Base-by-base conservation (phyloP, 2,797 vertebrate genomes). In the Sebastes glaucus region DNA sequence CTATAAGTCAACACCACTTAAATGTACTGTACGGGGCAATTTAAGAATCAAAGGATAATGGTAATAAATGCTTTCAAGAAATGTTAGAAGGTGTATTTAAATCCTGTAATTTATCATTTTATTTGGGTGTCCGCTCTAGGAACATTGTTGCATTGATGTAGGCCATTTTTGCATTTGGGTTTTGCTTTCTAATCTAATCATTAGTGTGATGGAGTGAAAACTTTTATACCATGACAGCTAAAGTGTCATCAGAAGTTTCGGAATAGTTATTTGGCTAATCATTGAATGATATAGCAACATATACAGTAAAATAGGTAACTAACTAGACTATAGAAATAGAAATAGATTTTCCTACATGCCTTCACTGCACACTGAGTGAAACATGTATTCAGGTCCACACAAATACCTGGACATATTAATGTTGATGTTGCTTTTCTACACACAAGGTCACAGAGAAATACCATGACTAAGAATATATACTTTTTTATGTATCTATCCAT, bases 1-100 rank as follows among this genome's bases (percentile, higher is more conserved):
- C 42, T 46, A 16, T 46, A 81, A 91, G 85, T 78, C 88, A 78
- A 72, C 65, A 80, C 53, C 32, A 69, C 23, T 52, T 71, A 67
- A 77, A 25, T 59, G 30, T 59, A 13, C 22, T 42, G 28, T 74
- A 27, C 30, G 11, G 28, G 35, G 60, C 7, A n/a, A 73, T 64
- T 64, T 30, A 30, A 38, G 20, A 72, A 52, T 63, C 30, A 38
- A 52, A 59, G 55, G 42, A 80, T 52, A 11, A 38, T 65, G 18
- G 20, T 22, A 62, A 53, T 42, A 46, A 57, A 60, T 57, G 8
- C 32, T 70, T 72, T 8, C 4, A 70, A 22, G 32, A 35, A 30
- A 55, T 64, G 11, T 61, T 32, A 30, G 56, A 64, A 64, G 22
- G 25, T 61, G 18, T 57, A 11, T 57, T 76, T 69, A 59, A 16